A percentile compares a stretch with the other conserved stretches of the same genome.
These are phyloP conservation scores for Circaetus gallicus DNA, from an alignment of 2,113 vertebrate species.

Conservation along the genomic window DNA sequence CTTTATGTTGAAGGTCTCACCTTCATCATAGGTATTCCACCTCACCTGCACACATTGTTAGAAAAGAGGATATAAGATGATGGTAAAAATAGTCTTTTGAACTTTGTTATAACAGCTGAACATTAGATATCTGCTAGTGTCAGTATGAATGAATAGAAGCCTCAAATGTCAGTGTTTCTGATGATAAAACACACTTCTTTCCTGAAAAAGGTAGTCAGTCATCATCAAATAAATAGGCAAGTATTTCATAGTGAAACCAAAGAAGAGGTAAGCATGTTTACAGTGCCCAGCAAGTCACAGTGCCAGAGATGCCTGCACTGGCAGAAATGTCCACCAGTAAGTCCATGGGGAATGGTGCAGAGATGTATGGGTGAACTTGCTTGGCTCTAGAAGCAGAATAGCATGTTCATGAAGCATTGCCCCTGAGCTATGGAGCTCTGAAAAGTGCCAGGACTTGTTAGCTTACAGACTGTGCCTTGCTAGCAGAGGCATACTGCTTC, in stretches of 20 bases:
- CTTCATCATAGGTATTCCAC: neutral
- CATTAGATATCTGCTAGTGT: neutral
- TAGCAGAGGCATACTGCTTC: neutral
- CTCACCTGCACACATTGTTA: neutral
- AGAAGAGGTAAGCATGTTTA: neutral
- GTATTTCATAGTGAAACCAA: neutral
- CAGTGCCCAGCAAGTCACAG: neutral
- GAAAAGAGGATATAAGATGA: neutral
- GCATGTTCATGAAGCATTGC: neutral
- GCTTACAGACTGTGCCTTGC: neutral
- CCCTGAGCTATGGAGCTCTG: neutral
- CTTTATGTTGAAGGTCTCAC: neutral
- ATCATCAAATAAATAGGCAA: neutral
- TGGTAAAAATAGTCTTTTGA: neutral
- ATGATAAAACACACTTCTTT: neutral
- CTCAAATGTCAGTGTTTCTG: neutral
- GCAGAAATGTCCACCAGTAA: neutral
- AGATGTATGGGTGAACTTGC: fast-evolving
- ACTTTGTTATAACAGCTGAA: neutral
- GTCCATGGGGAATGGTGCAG: fast-evolving
- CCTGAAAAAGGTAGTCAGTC: neutral
- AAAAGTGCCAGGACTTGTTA: neutral
- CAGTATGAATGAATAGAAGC: neutral
- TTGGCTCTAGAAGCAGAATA: neutral
- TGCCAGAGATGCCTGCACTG: neutral